Conservation (phyloP, 2,113 vertebrate species). For the Lamprotornis superbus region DNA sequence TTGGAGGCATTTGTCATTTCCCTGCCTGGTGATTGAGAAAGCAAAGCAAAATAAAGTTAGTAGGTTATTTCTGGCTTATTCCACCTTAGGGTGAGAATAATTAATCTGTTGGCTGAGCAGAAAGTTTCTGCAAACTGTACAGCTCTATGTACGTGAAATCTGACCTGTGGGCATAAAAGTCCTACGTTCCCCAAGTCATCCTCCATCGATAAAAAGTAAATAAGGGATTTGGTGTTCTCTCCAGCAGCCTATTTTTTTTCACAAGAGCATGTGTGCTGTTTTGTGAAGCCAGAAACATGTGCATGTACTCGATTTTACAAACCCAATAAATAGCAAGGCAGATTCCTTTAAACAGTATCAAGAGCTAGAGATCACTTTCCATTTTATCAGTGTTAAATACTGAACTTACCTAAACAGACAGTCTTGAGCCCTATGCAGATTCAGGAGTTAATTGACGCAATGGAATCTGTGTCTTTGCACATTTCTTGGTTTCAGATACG, state of each 20-base stretch:
- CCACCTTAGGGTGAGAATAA: background rate
- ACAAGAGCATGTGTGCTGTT: background rate
- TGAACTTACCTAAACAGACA: background rate
- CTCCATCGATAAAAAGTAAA: background rate
- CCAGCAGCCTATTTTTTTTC: background rate
- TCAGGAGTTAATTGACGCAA: background rate
- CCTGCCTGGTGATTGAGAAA: background rate
- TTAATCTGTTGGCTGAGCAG: background rate
- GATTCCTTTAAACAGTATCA: background rate
- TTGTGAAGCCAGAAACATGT: background rate
- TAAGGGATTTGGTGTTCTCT: conserved; percentile 5
- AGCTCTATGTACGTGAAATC: background rate
- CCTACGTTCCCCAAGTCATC: background rate
- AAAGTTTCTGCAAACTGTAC: conserved; percentile 5
- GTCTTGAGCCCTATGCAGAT: background rate
- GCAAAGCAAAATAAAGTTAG: conserved; percentile 11
- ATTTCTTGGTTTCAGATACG: background rate
- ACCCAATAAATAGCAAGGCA: background rate
- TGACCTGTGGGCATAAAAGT: background rate
- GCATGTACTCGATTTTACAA: background rate
- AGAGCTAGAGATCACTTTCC: background rate
- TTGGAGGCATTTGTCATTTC: background rate
- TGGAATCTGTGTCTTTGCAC: background rate
- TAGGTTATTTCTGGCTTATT: conserved; percentile 1
- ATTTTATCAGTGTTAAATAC: background rate